These are phyloP conservation scores for Gnatocerus cornutus DNA, from an alignment of 2,888 invertebrate genomes.

Conservation along the genomic window DNA sequence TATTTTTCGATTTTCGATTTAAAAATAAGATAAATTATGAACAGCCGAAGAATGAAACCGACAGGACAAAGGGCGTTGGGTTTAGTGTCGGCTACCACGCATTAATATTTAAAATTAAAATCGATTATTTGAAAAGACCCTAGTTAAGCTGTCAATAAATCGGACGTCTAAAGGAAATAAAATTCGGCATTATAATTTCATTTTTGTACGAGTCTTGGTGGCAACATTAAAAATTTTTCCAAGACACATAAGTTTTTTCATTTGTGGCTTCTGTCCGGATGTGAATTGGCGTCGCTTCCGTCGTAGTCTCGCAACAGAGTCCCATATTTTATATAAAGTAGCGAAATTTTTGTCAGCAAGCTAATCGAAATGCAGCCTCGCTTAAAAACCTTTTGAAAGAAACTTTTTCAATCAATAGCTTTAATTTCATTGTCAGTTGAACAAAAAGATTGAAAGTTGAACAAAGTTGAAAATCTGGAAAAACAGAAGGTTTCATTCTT, in stretches of 20 bases:
- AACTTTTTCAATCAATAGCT: conserved; percentile 65
- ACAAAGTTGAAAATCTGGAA: conserved; percentile 55
- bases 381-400: conserved; percentile 23
- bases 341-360: conserved; percentile 18
- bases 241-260: conserved; percentile 1
- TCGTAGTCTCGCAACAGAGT: conserved; percentile 14
- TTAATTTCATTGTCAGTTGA: conserved; percentile 64
- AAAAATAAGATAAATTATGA: background rate
- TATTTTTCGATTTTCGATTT: too few species aligned
- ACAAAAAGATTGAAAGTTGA: conserved; percentile 60
- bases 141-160: conserved; percentile 16
- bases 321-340: conserved; percentile 29
- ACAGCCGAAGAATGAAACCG: background rate
- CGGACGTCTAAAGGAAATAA: background rate
- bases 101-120: conserved; percentile 6
- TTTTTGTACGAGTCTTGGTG: background rate
- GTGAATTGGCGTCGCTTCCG: conserved; percentile 26
- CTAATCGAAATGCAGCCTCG: background rate
- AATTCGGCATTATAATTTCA: too few species aligned
- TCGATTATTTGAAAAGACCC: conserved; percentile 10
- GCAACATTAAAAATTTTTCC: conserved; percentile 1
- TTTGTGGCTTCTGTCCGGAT: conserved; percentile 12
- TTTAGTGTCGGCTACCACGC: background rate
- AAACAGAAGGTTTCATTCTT: conserved; percentile 53
- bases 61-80: background rate